Percentiles rank a stretch among this genome's conserved stretches.
phyloP scores from a whole-genome alignment of 2,113 vertebrate species.

The Odocoileus virginianus region DNA sequence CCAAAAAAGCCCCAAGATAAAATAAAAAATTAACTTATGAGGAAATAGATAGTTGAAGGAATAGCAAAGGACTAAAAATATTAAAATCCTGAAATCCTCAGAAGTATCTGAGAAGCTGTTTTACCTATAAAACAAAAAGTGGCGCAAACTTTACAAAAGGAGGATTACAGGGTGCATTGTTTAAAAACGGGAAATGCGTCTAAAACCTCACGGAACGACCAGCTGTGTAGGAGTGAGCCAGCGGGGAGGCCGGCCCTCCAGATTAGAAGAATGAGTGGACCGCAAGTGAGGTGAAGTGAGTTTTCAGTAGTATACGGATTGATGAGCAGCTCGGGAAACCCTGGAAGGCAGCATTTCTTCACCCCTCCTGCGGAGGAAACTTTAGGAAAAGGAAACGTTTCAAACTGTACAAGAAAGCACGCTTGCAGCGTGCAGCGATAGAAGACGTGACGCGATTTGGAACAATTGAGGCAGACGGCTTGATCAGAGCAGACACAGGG shows the following conservation, averaged over 20 bases:
- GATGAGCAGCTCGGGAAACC: neutral
- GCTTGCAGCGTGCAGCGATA: neutral
- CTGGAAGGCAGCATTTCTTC: neutral
- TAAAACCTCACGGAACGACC: neutral
- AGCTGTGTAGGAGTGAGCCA: neutral
- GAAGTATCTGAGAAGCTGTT: neutral
- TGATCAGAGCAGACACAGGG: neutral
- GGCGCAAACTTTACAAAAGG: neutral
- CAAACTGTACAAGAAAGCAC: neutral
- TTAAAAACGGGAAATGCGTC: neutral
- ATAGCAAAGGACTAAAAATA: neutral
- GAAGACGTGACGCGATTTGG: neutral
- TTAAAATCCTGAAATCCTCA: neutral
- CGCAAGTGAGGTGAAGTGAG: neutral
- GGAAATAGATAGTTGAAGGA: neutral
- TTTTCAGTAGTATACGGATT: neutral
- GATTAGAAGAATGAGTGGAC: neutral
- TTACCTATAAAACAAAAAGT: neutral
- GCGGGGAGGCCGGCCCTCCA: neutral
- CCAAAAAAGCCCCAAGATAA: neutral
- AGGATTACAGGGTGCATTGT: neutral
- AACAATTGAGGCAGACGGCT: neutral
- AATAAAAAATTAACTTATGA: neutral
- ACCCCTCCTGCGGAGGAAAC: neutral
- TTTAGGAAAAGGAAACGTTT: neutral